These are phyloP conservation scores for Papilio gigon DNA, from an alignment of 2,888 invertebrate genomes.

Conservation along the genomic window DNA sequence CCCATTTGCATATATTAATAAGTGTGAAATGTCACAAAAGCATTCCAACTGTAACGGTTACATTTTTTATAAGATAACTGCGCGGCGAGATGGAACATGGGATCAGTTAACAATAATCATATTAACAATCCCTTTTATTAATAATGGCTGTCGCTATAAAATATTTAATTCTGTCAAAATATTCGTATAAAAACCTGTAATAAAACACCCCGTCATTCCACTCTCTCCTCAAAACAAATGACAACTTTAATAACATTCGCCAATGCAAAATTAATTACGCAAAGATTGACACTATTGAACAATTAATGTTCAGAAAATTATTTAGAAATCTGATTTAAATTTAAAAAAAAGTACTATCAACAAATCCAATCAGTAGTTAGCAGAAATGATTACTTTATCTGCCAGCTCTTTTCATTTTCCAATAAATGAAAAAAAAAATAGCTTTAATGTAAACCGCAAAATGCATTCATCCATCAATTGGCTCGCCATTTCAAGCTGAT, in stretches of 20 bases:
- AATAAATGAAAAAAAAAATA: conserved; percentile 20
- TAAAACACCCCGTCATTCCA: no score
- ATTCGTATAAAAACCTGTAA: neutral
- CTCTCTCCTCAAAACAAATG: no score
- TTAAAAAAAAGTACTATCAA: neutral
- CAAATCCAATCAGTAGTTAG: conserved; percentile 5
- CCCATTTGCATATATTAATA: conserved; percentile 28
- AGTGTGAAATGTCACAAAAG: conserved; percentile 13
- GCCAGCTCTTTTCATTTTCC: neutral
- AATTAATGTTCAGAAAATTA: neutral
- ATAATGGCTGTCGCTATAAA: no score
- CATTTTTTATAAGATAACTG: conserved; percentile 13
- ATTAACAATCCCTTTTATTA: no score
- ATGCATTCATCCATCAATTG: conserved; percentile 29
- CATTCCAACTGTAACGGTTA: conserved; percentile 13
- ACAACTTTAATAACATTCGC: no score
- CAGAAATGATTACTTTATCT: conserved; percentile 20
- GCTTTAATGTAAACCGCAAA: conserved; percentile 34
- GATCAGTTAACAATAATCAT: no score
- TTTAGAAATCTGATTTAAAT: neutral
- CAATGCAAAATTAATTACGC: neutral
- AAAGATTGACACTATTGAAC: no score
- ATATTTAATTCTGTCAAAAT: no score
- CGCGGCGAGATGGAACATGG: no score
- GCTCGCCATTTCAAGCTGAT: conserved; percentile 34